phyloP scores from a whole-genome alignment of 2,113 vertebrate genomes.

The Myodes glareolus region DNA sequence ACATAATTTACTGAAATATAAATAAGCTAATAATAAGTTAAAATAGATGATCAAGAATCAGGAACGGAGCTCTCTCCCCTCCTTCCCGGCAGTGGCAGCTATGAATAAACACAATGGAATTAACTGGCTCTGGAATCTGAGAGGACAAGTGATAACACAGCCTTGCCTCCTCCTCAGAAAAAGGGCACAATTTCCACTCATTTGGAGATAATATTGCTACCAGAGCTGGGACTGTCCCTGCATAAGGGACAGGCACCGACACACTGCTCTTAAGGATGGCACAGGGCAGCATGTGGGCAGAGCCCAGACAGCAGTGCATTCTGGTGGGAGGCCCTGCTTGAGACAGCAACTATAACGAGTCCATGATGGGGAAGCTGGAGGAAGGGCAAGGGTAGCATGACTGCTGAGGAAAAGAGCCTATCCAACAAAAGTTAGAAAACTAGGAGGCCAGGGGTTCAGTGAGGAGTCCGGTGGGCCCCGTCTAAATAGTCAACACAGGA shows the following conservation, averaged over 20 bases:
- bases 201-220: neutral
- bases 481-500: neutral
- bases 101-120: neutral
- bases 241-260: neutral
- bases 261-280: fast-evolving
- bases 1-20: neutral
- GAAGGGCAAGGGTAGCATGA: too few relatives aligned
- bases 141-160: neutral
- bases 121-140: neutral
- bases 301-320: neutral
- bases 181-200: neutral
- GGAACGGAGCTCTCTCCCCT: neutral
- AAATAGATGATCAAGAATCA: neutral
- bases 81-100: fast-evolving
- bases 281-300: too few relatives aligned
- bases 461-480: neutral
- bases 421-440: fast-evolving
- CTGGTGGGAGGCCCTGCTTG: neutral
- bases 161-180: neutral
- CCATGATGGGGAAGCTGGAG: neutral
- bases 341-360: fast-evolving
- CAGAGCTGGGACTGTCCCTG: neutral
- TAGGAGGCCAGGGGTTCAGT: fast-evolving
- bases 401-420: too few relatives aligned
- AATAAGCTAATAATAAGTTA: neutral